These are phyloP conservation scores for Bubo scandiacus DNA, from an alignment of 2,113 vertebrate genomes.

Conservation along the genomic window DNA sequence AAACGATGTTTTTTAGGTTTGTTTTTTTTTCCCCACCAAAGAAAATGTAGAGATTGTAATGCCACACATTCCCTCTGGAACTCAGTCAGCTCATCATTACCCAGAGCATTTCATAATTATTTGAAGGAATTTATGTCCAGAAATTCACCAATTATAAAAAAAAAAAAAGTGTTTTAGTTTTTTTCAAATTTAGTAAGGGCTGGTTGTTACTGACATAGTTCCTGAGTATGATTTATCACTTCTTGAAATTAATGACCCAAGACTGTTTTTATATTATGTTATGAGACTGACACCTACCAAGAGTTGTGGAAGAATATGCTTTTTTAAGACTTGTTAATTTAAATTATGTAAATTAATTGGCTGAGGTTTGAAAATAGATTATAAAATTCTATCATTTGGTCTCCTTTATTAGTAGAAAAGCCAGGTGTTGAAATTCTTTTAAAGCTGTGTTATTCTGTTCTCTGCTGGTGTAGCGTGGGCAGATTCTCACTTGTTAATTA, in stretches of 20 bases:
- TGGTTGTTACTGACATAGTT: constrained; percentile 24
- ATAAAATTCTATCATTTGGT: constrained; percentile 59
- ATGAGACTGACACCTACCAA: constrained; percentile 3
- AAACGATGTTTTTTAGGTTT: neutral
- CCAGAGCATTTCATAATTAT: neutral
- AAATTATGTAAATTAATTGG: constrained; percentile 71
- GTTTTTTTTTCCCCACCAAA: neutral
- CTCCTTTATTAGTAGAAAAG: constrained; percentile 69
- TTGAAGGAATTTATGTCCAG: neutral
- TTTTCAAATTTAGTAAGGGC: neutral
- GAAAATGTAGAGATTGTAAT: neutral
- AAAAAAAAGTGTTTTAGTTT: neutral
- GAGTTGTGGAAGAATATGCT: neutral
- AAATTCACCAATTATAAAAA: neutral
- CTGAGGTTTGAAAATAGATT: constrained; percentile 43
- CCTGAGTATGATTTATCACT: constrained; percentile 28
- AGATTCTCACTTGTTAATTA: constrained; percentile 75
- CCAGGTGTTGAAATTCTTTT: constrained; percentile 70
- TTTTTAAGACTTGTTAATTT: constrained; percentile 70
- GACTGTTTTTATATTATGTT: constrained; percentile 33
- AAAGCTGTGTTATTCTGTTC: constrained; percentile 67
- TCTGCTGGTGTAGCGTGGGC: constrained; percentile 54
- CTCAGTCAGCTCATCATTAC: neutral
- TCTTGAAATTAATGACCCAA: constrained; percentile 54
- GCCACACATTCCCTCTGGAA: neutral